phyloP scores from a whole-genome alignment of 2,888 invertebrate species.

The Cremastinae sp. region DNA sequence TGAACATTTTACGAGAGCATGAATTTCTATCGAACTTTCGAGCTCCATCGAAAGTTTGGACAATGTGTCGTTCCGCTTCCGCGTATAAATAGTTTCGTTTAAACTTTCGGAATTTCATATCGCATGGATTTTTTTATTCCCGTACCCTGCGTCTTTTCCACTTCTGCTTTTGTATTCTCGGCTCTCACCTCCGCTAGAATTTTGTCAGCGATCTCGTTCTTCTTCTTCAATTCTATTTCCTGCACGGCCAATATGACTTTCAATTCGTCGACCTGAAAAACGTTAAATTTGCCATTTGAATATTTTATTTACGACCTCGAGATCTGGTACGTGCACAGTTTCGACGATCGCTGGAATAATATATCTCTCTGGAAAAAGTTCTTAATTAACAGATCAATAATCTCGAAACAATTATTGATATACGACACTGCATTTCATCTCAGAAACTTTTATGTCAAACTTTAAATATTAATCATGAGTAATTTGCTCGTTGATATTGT shows the following conservation, averaged over 20 bases:
- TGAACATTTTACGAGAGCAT: neutral
- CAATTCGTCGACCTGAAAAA: constrained; percentile 86
- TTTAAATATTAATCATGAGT: too few species aligned
- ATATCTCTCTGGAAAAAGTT: too few species aligned
- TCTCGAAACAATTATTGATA: too few species aligned
- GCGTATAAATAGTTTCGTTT: constrained; percentile 10
- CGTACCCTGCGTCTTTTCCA: constrained; percentile 91
- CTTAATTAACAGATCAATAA: too few species aligned
- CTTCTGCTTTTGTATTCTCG: constrained; percentile 94
- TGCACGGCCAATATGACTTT: constrained; percentile 89
- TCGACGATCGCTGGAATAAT: too few species aligned
- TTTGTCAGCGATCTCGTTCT: constrained; percentile 94
- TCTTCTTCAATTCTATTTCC: constrained; percentile 91
- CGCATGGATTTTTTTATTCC: too few species aligned
- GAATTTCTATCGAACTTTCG: constrained; percentile 24
- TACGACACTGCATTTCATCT: too few species aligned
- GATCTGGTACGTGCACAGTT: too few species aligned
- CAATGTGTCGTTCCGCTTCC: constrained; percentile 24
- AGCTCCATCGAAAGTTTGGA: constrained; percentile 23
- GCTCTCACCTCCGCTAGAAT: constrained; percentile 92
- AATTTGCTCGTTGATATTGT: too few species aligned
- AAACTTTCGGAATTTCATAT: too few species aligned
- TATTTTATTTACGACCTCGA: too few species aligned
- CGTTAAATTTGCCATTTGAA: neutral
- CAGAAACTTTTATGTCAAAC: too few species aligned